Conservation (phyloP, 2,888 invertebrate species). For the Mimachlamys varia region DNA sequence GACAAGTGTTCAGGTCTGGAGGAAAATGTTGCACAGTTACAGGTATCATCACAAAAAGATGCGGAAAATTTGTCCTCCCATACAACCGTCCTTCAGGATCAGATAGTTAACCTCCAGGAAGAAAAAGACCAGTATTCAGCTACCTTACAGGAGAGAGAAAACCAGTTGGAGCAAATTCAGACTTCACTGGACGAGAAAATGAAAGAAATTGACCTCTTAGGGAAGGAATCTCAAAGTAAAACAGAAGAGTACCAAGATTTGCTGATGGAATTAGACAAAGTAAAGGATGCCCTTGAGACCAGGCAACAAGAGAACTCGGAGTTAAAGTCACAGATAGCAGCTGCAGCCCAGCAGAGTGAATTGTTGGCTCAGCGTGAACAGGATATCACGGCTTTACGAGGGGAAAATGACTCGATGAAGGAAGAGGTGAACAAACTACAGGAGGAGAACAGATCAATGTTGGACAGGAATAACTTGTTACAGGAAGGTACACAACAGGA, state of each 20-base stretch:
- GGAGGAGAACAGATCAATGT: slow-evolving; percentile 47
- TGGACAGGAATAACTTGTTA: slow-evolving; percentile 31
- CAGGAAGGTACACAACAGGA: slow-evolving; percentile 24
- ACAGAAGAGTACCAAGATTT: slow-evolving; percentile 42
- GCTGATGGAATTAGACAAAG: slow-evolving; percentile 39
- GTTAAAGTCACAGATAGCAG: slow-evolving; percentile 46
- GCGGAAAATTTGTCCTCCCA: slow-evolving; percentile 10
- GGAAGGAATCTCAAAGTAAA: slow-evolving; percentile 41
- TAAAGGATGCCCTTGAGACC: slow-evolving; percentile 32
- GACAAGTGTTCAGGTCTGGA: neutral
- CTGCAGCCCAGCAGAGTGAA: neutral
- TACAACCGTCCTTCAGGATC: slow-evolving; percentile 44
- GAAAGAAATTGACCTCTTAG: slow-evolving; percentile 44
- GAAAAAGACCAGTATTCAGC: slow-evolving; percentile 47
- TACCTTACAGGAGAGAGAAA: slow-evolving; percentile 44
- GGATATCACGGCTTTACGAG: slow-evolving; percentile 42
- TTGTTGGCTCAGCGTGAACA: slow-evolving; percentile 41
- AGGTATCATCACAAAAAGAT: neutral
- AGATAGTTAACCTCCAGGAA: slow-evolving; percentile 54
- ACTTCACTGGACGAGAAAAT: slow-evolving; percentile 44
- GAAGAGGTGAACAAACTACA: slow-evolving; percentile 46
- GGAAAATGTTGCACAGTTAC: neutral
- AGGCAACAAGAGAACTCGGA: slow-evolving; percentile 12
- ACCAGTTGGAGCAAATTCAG: slow-evolving; percentile 45
- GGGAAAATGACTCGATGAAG: slow-evolving; percentile 45